Evolutionary conservation across 2,797 vertebrate species (phyloP).

Genomic region (Acipenser ruthenus): DNA sequence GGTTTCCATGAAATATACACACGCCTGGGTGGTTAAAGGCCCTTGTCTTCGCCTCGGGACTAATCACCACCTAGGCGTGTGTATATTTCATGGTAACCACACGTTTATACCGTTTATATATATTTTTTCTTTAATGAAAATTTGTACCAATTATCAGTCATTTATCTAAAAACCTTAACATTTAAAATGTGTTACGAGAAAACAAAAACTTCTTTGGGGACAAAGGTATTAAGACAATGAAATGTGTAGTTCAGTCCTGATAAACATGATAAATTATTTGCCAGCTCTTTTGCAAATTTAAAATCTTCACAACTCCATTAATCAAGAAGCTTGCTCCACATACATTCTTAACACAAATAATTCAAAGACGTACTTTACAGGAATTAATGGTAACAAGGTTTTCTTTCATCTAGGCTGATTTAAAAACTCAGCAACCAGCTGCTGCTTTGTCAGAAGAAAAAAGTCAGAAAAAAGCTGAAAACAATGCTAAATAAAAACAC

Average conservation of each 20-base stretch:
- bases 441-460: slow-evolving; percentile 96
- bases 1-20: no score
- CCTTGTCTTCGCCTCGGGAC: no score
- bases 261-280: slow-evolving; percentile 99
- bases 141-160: no score
- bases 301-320: slow-evolving; percentile 99
- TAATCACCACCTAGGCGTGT: no score
- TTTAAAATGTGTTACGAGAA: not conserved
- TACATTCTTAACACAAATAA: slow-evolving; percentile 78
- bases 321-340: slow-evolving; percentile 86
- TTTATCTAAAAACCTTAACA: no score
- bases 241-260: slow-evolving; percentile 88
- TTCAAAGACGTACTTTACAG: slow-evolving; percentile 83
- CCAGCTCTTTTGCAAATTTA: slow-evolving; percentile 97
- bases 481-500: slow-evolving; percentile 97
- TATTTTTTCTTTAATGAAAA: no score
- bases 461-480: slow-evolving; percentile 91
- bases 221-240: slow-evolving; percentile 98
- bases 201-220: slow-evolving; percentile 48
- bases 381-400: slow-evolving; percentile 99
- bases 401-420: slow-evolving; percentile 99
- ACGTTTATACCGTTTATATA: no score
- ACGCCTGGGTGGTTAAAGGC: no score
- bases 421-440: slow-evolving; percentile 98
- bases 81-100: no score